Evolutionary conservation across 1,140 invertebrate species (phyloP), one percentile per base, ranked within the genome.

Genomic region (Drosophila tani): DNA sequence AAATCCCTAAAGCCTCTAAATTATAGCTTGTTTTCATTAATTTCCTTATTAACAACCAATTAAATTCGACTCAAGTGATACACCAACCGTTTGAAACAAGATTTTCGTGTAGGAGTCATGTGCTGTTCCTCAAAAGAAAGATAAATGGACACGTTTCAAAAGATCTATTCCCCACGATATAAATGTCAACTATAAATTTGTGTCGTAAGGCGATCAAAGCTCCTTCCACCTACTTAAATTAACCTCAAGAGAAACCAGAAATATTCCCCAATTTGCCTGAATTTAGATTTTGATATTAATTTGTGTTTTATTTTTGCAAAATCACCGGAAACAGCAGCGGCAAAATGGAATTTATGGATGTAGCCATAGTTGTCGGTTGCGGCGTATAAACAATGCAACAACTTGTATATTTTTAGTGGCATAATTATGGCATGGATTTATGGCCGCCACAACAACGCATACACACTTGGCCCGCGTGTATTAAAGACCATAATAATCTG

Each of bases 311-410:
- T 78, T 86, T 79, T 59, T 64, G 60, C 56, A 56, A 68, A 57
- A 49, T 74, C 59, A 75, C 65, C 83, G 80, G 80, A 87, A 83
- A 80, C 64, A 55, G 11, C 27, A 40, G 59, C 11, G 35, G 59
- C 11, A 41, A 24, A 47, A 66, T 14, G 24, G 59, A 80, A 70
- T 60, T 85, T 40, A 40, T 56, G 19, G 66, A 24, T 35, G 29
- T 56, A 43, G 49, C 35, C 19, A 7, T 41, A 40, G 65, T 27
- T 43, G 51, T 57, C 46, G 35, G 38, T 15, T 70, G 50, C 45
- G 65, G 17, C 38, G 35, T 56, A 57, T 67, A 68, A 53, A 66
- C 57, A 77, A 71, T 80, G 64, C 55, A 60, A 63, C 47, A 59
- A 32, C 62, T 68, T 68, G 32, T 68, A 32, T 65, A 68, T 49